phyloP scores from a whole-genome alignment of 1,140 invertebrate species.

The Calliopsis andreniformis region DNA sequence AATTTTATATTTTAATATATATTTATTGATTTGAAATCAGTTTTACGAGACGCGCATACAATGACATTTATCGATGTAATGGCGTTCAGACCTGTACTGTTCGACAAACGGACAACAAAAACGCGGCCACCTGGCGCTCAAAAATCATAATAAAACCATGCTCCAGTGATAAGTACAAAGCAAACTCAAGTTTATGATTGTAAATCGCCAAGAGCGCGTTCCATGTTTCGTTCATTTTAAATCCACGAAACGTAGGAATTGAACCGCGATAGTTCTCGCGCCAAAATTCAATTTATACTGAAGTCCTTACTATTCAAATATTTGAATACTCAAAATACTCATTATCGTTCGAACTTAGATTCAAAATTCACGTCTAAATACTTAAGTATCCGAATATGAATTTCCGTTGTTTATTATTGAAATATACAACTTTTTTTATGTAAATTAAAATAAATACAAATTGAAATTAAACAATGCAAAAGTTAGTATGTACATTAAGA shows the following conservation, averaged over 20 bases:
- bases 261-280: not conserved
- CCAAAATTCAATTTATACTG: slow-evolving; percentile 7
- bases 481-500: too few species aligned
- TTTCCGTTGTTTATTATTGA: too few species aligned
- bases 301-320: too few species aligned
- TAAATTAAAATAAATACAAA: too few species aligned
- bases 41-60: slow-evolving; percentile 23
- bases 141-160: slow-evolving; percentile 75
- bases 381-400: too few species aligned
- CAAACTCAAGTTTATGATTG: slow-evolving; percentile 65
- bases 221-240: slow-evolving; percentile 21
- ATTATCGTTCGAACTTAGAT: too few species aligned
- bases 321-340: too few species aligned
- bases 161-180: slow-evolving; percentile 69
- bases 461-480: too few species aligned
- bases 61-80: slow-evolving; percentile 73
- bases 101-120: slow-evolving; percentile 63
- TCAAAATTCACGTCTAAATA: too few species aligned
- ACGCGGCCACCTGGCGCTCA: slow-evolving; percentile 73
- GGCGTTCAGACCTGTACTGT: slow-evolving; percentile 60
- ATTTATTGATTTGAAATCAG: not conserved
- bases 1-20: not conserved
- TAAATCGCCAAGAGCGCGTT: slow-evolving; percentile 57
- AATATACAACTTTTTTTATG: too few species aligned
- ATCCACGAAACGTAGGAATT: slow-evolving; percentile 19